phyloP scores from a whole-genome alignment of 2,113 vertebrate genomes.

The Myotis davidii region DNA sequence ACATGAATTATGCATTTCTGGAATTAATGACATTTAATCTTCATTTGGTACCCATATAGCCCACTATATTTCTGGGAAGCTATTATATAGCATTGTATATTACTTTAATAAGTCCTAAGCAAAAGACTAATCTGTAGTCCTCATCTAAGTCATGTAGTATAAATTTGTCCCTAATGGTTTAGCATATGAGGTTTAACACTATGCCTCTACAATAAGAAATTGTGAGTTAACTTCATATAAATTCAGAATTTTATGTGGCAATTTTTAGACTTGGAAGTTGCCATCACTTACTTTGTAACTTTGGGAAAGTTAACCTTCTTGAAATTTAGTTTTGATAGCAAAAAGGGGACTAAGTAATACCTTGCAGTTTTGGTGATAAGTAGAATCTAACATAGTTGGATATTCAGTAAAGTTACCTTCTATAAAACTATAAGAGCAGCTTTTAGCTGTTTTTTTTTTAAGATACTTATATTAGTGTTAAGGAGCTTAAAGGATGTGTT shows the following conservation, averaged over 20 bases:
- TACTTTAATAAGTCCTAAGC: background rate
- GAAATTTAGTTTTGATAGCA: slow-evolving; percentile 14
- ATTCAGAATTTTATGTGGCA: background rate
- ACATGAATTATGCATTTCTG: background rate
- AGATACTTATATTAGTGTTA: background rate
- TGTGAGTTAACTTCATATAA: background rate
- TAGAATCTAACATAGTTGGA: background rate
- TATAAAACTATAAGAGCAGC: background rate
- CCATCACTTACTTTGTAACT: background rate
- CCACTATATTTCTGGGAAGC: background rate
- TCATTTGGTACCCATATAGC: background rate
- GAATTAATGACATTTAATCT: slow-evolving; percentile 41
- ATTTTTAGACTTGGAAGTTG: background rate
- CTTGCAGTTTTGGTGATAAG: background rate
- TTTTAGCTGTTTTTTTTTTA: background rate
- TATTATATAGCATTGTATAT: background rate
- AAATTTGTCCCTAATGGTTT: background rate
- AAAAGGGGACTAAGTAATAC: background rate
- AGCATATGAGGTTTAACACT: background rate
- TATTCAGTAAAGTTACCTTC: background rate
- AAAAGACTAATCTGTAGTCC: background rate
- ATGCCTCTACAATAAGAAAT: background rate
- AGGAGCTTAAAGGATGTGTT: background rate
- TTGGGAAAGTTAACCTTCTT: background rate
- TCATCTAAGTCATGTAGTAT: background rate